phyloP scores from a whole-genome alignment of 1,140 invertebrate species.

The Drosophila parvula region DNA sequence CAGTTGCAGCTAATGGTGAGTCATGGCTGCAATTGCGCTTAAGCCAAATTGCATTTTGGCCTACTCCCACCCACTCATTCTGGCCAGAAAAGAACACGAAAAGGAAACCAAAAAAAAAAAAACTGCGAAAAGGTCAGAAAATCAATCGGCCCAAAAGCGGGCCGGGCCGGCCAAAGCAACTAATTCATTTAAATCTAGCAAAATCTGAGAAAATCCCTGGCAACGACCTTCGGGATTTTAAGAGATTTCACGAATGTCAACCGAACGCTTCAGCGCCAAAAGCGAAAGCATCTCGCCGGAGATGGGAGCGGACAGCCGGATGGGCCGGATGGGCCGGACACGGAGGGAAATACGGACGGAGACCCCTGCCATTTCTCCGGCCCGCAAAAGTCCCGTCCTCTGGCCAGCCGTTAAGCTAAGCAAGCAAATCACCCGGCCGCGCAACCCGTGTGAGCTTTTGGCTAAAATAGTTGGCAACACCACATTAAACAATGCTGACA shows the following conservation, averaged over 20 bases:
- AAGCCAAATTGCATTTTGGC: conserved; percentile 51
- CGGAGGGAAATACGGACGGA: conserved; percentile 17
- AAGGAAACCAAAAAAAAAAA: conserved; percentile 26
- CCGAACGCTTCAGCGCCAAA: conserved; percentile 73
- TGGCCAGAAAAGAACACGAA: conserved; percentile 4
- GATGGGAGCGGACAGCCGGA: conserved; percentile 36
- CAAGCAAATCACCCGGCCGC: conserved; percentile 75
- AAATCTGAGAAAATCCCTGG: conserved; percentile 84
- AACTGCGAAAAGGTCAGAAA: conserved; percentile 82
- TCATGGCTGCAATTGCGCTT: conserved; percentile 40
- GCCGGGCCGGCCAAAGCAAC: conserved; percentile 69
- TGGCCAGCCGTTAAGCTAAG: conserved; percentile 67
- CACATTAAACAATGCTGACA: conserved; percentile 76
- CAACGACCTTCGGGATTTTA: conserved; percentile 84
- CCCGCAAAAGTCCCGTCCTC: conserved; percentile 23
- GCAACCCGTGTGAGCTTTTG: conserved; percentile 79
- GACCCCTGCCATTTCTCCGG: conserved; percentile 6
- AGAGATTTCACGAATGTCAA: conserved; percentile 84
- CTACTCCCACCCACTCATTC: conserved; percentile 27
- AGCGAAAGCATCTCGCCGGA: conserved; percentile 70
- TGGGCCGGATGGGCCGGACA: conserved; percentile 20
- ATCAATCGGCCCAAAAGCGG: conserved; percentile 75
- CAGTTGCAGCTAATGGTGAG: conserved; percentile 46
- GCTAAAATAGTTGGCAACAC: conserved; percentile 83
- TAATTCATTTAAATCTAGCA: conserved; percentile 85